Evolutionary conservation across 2,888 invertebrate species (phyloP).

Genomic region (Galeopsomyia nigrocyanea): DNA sequence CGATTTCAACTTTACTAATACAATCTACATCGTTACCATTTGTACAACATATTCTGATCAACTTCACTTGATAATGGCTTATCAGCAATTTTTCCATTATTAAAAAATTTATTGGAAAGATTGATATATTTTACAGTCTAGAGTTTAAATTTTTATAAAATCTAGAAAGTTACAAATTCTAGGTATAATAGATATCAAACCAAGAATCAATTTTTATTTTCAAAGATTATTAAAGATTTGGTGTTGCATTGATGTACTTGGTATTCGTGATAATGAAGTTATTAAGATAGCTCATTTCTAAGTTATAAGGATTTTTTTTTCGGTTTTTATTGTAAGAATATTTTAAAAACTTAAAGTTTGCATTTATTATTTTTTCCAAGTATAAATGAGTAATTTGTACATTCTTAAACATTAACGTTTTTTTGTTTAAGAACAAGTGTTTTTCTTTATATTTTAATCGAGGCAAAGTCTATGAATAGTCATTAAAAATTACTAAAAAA

Average conservation of each 20-base stretch:
- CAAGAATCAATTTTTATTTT: no score
- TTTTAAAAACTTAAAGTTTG: slow-evolving; percentile 35
- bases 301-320: slow-evolving; percentile 25
- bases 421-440: slow-evolving; percentile 26
- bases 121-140: no score
- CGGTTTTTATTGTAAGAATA: slow-evolving; percentile 38
- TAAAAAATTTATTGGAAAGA: no score
- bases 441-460: slow-evolving; percentile 5
- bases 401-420: slow-evolving; percentile 33
- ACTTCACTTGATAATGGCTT: no score
- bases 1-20: slow-evolving; percentile 26
- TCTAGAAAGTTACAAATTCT: no score
- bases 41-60: slow-evolving; percentile 28
- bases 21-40: slow-evolving; percentile 17
- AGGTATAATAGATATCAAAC: no score
- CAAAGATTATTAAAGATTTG: slow-evolving; percentile 22
- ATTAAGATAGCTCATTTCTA: slow-evolving; percentile 8
- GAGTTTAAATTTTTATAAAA: no score
- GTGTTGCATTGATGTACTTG: slow-evolving; percentile 13
- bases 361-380: slow-evolving; percentile 24
- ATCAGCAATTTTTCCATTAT: no score
- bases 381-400: slow-evolving; percentile 32
- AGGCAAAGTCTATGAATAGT: slow-evolving; percentile 13
- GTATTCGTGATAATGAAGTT: slow-evolving; percentile 15
- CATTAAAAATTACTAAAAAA: slow-evolving; percentile 37